phyloP scores from a whole-genome alignment of 2,888 invertebrate species.

The Onthophagus sagittarius region DNA sequence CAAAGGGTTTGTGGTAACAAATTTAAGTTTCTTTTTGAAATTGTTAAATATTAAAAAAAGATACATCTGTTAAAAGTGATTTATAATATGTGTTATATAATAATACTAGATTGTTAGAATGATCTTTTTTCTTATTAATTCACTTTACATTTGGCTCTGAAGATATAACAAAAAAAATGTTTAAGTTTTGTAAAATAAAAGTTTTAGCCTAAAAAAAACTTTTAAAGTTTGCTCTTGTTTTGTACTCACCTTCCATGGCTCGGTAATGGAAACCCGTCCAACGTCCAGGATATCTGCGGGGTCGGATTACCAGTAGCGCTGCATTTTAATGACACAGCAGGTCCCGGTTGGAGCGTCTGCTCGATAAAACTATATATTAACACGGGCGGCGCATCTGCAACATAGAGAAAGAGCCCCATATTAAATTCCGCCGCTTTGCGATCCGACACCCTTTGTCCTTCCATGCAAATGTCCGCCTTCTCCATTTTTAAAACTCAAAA shows the following conservation, averaged over 20 bases:
- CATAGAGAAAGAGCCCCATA: slow-evolving; percentile 5
- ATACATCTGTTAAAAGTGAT: too few relatives aligned
- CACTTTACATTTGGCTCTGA: too few relatives aligned
- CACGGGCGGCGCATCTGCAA: slow-evolving; percentile 69
- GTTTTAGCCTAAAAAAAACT: too few relatives aligned
- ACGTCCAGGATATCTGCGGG: slow-evolving; percentile 71
- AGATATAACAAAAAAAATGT: too few relatives aligned
- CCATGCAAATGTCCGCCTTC: background rate
- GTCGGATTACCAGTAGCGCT: slow-evolving; percentile 74
- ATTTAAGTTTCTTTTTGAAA: too few relatives aligned
- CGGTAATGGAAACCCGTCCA: slow-evolving; percentile 69
- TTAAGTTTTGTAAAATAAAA: too few relatives aligned
- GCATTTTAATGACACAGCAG: slow-evolving; percentile 74
- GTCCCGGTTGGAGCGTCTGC: slow-evolving; percentile 73
- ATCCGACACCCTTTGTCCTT: background rate
- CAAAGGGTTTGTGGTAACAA: too few relatives aligned
- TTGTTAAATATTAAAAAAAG: too few relatives aligned
- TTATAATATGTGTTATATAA: too few relatives aligned
- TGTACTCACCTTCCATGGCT: slow-evolving; percentile 50
- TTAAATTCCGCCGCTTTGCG: slow-evolving; percentile 4
- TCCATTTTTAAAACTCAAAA: background rate
- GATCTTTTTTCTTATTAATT: too few relatives aligned
- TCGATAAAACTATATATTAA: slow-evolving; percentile 73
- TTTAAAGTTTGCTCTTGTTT: background rate
- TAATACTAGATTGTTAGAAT: too few relatives aligned